Evolutionary conservation across 1,140 invertebrate species (phyloP), one percentile per base, ranked within the genome.

Genomic region (Atopsyche davidsoni): DNA sequence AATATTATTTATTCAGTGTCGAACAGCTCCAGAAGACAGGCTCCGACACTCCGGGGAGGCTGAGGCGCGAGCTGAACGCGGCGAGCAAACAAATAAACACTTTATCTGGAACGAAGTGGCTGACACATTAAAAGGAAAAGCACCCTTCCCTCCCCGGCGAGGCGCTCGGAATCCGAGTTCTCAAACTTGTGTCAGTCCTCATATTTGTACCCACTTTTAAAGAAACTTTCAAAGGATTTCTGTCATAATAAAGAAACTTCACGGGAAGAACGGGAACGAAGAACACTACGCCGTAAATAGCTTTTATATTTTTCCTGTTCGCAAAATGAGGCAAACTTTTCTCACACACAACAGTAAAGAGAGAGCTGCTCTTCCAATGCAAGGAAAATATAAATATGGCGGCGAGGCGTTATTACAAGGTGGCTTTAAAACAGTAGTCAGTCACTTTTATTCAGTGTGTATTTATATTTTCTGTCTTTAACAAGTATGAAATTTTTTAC

Each of bases 171-270:
- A 19, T 25, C 17, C 22, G 13, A 19, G 40, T 42, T 14, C 34
- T 14, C 16, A 42, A 42, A 13, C 40, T 19, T 19, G 25, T 10
- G 17, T n/a, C 7, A 39, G 44, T 28, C 23, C 31, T 46, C 44
- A 18, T 48, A 13, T 40, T 40, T 48, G 22, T 48, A 22, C 36
- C 24, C 32, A 24, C 36, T 21, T 41, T 39, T 22, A 34, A 51
- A 51, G 39, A 43, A 51, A 51, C 14, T 51, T 44, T 44, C 18
- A 43, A 51, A 44, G 41, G 48, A 44, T 51, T 51, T 22, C 48
- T 40, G 40, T 51, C 41, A 51, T 51, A 51, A 51, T 51, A 51
- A 40, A 43, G 40, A 24, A 51, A 51, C 24, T 45, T 44, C 41
- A 19, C 47, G 28, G 32, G 31, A 36, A 44, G 48, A 51, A 51